A percentile compares a stretch with the other conserved stretches of the same genome.
Evolutionary conservation across 2,113 vertebrate species (phyloP).

Genomic region (Cisticola juncidis): DNA sequence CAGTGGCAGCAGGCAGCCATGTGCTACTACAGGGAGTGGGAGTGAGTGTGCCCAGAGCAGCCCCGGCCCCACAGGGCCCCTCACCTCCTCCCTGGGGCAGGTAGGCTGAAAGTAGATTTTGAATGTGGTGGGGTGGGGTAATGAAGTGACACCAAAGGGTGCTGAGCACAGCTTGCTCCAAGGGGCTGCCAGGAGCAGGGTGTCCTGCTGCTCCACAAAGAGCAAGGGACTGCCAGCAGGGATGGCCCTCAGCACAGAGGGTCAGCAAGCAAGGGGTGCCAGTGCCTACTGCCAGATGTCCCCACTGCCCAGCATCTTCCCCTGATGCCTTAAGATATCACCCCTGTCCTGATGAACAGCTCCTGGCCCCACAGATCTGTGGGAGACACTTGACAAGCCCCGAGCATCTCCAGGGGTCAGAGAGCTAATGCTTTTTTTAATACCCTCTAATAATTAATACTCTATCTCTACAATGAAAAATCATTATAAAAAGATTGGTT

Average conservation of each 20-base stretch:
- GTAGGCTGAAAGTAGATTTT: fast-evolving
- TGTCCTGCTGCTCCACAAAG: not conserved
- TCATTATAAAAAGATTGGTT: constrained; percentile 45
- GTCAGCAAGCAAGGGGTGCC: fast-evolving
- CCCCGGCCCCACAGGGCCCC: not conserved
- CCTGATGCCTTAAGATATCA: not conserved
- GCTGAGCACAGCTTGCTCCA: not conserved
- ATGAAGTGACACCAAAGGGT: fast-evolving
- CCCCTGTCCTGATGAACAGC: not conserved
- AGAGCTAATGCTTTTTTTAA: constrained; percentile 39
- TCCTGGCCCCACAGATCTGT: not conserved
- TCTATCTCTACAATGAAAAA: constrained; percentile 37
- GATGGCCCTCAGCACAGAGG: too few species aligned
- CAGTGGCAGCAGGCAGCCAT: fast-evolving
- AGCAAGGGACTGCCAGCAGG: not conserved
- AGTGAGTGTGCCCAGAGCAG: fast-evolving
- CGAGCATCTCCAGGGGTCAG: not conserved
- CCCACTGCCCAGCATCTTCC: not conserved
- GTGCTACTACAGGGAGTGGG: fast-evolving
- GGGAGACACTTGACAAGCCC: not conserved
- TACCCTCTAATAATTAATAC: constrained; percentile 46
- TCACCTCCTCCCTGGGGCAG: too few species aligned
- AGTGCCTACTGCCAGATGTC: not conserved
- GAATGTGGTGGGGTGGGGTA: not conserved
- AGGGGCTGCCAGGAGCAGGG: not conserved